Evolutionary conservation across 2,113 vertebrate genomes (phyloP).

Genomic region (Myrmecobius fasciatus): DNA sequence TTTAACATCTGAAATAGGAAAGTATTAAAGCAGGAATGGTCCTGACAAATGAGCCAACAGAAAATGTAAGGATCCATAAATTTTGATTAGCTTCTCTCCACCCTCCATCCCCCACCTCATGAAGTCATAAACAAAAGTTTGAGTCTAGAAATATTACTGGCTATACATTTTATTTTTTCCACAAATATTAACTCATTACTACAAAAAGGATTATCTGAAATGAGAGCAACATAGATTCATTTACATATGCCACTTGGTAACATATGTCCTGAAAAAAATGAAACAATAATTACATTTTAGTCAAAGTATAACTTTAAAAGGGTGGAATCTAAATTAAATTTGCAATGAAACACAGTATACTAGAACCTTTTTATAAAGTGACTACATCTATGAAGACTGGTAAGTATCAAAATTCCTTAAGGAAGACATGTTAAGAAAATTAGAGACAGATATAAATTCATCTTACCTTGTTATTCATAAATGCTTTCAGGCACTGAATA

Average conservation of each 20-base stretch:
- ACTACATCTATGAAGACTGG: background rate
- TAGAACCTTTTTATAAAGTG: constrained; percentile 24
- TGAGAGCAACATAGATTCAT: background rate
- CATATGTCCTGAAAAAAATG: constrained; percentile 15
- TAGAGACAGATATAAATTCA: constrained; percentile 27
- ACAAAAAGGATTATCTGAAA: constrained; percentile 12
- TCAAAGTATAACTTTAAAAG: constrained; percentile 42
- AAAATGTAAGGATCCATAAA: background rate
- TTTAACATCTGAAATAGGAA: constrained; percentile 37
- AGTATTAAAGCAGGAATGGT: constrained; percentile 31
- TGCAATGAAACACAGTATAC: constrained; percentile 24
- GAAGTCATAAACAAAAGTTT: constrained; percentile 21
- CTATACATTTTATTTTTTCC: constrained; percentile 39
- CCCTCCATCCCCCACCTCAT: background rate
- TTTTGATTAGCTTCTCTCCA: constrained; percentile 39
- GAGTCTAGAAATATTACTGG: constrained; percentile 22
- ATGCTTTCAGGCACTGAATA: constrained; percentile 98
- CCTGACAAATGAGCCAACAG: constrained; percentile 27
- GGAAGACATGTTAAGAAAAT: background rate
- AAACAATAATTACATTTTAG: constrained; percentile 26
- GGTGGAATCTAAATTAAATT: constrained; percentile 14
- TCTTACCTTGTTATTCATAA: constrained; percentile 99
- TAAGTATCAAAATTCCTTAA: background rate
- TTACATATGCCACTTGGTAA: background rate
- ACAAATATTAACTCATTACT: background rate